Evolutionary conservation across 2,113 vertebrate species (phyloP), one percentile per base, ranked within the genome.

Genomic region (Dunckerocampus dactyliophorus): DNA sequence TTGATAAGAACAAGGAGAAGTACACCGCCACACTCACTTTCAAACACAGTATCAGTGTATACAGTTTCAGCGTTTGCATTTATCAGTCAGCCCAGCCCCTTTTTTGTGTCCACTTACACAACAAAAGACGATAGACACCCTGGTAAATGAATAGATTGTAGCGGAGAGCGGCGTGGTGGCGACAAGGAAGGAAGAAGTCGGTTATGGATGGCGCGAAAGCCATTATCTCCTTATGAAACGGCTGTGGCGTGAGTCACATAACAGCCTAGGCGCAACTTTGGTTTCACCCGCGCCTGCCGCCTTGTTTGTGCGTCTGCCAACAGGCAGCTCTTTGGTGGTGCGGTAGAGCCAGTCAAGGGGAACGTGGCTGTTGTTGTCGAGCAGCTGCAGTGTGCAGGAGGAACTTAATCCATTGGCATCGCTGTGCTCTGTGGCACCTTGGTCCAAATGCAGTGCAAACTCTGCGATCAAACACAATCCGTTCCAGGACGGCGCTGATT

Each of bases 21-120:
- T n/a, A n/a, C 51, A 24, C 57, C 0, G 16, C 52, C 39, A 46
- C 8, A 1, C 51, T 81, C 45, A 0, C 69, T 71, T 20, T 28
- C 74, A 81, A n/a, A 82, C 77, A 82, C 68, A 81, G 79, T 78
- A 80, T 79, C 69, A 75, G 81, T 48, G 70, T 67, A 76, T 84
- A 81, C 71, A 76, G 72, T 88, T 87, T 82, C 69, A 60, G 57
- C 61, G 69, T 74, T 72, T 61, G 57, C 60, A 63, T 73, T 64
- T 47, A 63, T 59, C 73, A 47, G 63, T 56, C 71, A 67, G 21
- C 54, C 43, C 51, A 19, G 77, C 64, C 63, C 42, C 67, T 3
- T 58, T 43, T 74, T 73, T 81, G 65, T 76, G 68, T 79, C 67
- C 75, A 61, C 74, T 74, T 66, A 48, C 62, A 53, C 63, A 68